Evolutionary conservation across 2,113 vertebrate genomes (phyloP), one percentile per base, ranked within the genome.

Genomic region (Poecilia latipinna): DNA sequence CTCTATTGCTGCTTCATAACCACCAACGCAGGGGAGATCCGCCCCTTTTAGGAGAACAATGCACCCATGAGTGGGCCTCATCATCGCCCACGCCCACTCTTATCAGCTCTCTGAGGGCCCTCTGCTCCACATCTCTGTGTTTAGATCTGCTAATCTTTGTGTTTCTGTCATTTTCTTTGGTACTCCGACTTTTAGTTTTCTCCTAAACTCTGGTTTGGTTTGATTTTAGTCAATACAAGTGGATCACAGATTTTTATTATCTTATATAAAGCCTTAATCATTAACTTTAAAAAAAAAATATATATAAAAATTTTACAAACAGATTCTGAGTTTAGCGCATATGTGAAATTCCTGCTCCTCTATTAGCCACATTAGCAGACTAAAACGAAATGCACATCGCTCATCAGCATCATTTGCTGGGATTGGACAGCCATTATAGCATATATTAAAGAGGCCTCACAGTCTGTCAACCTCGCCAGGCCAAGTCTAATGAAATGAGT

Each of bases 401-500:
- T 93, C 88, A 90, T 86, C 86, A 72, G 79, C 82, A 86, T 86
- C 86, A 83, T 92, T 91, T 82, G 83, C 88, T 89, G 89, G 91
- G 91, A 94, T 95, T 96, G 95, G 79, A 89, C 88, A 93, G 92
- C 90, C 90, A 93, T 93, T 92, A 94, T 78, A 93, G 87, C 89
- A 92, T 94, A 94, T 89, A 89, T 90, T 92, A 89, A 80, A 86
- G 87, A 86, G 87, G 92, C 86, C 93, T 89, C 88, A 68, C 88
- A 91, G 93, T 83, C 92, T 93, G 92, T 88, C 93, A 86, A 86
- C 87, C 85, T 86, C 82, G 75, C 87, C 87, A 86, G 86, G 89
- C 91, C 86, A 91, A 76, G 82, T 92, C 93, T 95, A 94, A 95
- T 96, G 92, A 95, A 96, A 95, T 91, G 93, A 96, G 90, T 90